These are phyloP conservation scores for Cryptus viduatorius DNA, from an alignment of 2,888 invertebrate species.

Conservation along the genomic window DNA sequence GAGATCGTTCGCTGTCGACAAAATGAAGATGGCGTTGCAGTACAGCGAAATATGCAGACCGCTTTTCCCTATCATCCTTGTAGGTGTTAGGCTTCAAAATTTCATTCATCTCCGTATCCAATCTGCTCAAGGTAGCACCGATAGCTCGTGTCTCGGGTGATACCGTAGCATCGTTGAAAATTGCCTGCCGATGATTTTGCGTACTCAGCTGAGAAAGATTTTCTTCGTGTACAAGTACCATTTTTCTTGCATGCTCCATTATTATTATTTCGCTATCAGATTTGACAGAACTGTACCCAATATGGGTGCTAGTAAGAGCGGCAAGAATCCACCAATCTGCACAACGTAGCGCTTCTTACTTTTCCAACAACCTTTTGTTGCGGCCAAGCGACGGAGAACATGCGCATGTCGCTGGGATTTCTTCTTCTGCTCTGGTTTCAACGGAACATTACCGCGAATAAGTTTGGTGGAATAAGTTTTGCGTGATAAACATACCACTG, in stretches of 20 bases:
- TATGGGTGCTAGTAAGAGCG: slow-evolving; percentile 13
- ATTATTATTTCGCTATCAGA: too few species aligned
- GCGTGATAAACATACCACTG: too few species aligned
- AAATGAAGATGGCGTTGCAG: too few species aligned
- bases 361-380: slow-evolving; percentile 21
- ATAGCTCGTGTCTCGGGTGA: background rate
- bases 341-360: slow-evolving; percentile 11
- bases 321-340: background rate
- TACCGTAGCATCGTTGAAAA: background rate
- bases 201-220: background rate
- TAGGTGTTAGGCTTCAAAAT: too few species aligned
- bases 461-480: too few species aligned
- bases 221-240: slow-evolving; percentile 47
- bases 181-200: background rate
- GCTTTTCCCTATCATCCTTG: too few species aligned
- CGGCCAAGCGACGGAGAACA: slow-evolving; percentile 16
- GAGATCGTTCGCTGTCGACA: too few species aligned
- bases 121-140: too few species aligned
- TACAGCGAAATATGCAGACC: too few species aligned
- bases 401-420: slow-evolving; percentile 19
- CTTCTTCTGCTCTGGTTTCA: background rate
- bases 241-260: slow-evolving; percentile 57
- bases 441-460: background rate
- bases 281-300: too few species aligned
- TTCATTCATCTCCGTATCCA: too few species aligned